Base-by-base conservation (phyloP, 2,888 invertebrate species). In the Hirtodrosophila trivittata region DNA sequence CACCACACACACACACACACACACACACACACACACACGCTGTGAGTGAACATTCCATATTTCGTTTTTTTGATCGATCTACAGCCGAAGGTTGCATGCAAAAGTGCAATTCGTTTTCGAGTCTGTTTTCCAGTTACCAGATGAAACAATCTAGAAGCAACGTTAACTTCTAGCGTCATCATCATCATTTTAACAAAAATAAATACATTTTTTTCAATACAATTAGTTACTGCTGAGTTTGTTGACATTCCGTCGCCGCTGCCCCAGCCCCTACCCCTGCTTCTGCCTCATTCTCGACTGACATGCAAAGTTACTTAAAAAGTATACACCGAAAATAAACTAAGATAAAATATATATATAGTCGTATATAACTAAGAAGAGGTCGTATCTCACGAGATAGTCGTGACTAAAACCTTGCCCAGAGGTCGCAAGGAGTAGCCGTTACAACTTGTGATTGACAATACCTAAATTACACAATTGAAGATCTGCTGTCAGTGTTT, bases 71-170 rank as follows among this genome's bases (percentile, higher is more conserved):
- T 80, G 80, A 80, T 80, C 85, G 85, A 80, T 85, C 85, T 80
- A 82, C 80, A 77, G 78, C 58, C 71, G 86, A 80, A 83, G 81
- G 80, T 75, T 86, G 77, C 82, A 86, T 83, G 86, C 86, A 83
- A 86, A 83, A 83, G 75, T 83, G 82, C 82, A 83, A 83, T 82
- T 71, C 75, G 74, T 65, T 69, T 63, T 64, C 49, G 59, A 76
- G 69, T 57, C 72, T 63, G 73, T 71, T 73, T 71, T 67, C 62
- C 73, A 67, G 63, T 71, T 58, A 58, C 51, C 42, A 59, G 68
- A 67, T 73, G 74, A 58, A 71, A 73, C 39, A 57, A 50, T 54
- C 64, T 43, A 16, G 28, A 28, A 28, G 65, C 56, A 13, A 54
- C 43, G 55, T 28, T 38, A 46, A 46, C 50, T 26, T 42, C 46